These are phyloP conservation scores for Molanna angustata DNA, from an alignment of 2,888 invertebrate genomes.

Conservation along the genomic window DNA sequence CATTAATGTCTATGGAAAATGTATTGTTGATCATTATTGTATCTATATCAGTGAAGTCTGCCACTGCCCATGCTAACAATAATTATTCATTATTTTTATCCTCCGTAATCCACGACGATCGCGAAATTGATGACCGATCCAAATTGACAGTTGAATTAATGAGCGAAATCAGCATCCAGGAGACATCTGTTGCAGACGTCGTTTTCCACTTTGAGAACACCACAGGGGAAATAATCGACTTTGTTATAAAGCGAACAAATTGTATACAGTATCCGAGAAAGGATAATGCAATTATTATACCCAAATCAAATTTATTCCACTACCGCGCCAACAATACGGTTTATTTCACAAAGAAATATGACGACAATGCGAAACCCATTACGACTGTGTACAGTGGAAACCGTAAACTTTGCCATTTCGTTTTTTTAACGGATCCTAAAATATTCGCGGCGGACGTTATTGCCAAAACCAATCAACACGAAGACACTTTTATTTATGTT, in stretches of 20 bases:
- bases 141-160: background rate
- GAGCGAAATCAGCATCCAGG: slow-evolving; percentile 9
- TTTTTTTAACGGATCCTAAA: slow-evolving; percentile 6
- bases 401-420: slow-evolving; percentile 1
- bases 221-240: background rate
- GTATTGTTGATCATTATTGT: no score
- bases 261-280: background rate
- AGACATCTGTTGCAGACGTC: slow-evolving; percentile 8
- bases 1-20: no score
- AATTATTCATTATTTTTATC: background rate
- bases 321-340: slow-evolving; percentile 4
- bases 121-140: background rate
- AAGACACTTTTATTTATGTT: background rate
- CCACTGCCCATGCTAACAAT: no score
- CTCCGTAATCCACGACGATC: background rate
- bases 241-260: slow-evolving; percentile 2
- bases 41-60: no score
- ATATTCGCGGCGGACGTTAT: background rate
- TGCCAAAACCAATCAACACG: background rate
- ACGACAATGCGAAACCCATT: background rate
- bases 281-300: no score
- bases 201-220: slow-evolving; percentile 6
- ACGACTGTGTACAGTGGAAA: background rate
- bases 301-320: slow-evolving; percentile 6
- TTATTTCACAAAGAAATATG: slow-evolving; percentile 3